phyloP scores from a whole-genome alignment of 2,888 invertebrate genomes.

The Parnassius mnemosyne region DNA sequence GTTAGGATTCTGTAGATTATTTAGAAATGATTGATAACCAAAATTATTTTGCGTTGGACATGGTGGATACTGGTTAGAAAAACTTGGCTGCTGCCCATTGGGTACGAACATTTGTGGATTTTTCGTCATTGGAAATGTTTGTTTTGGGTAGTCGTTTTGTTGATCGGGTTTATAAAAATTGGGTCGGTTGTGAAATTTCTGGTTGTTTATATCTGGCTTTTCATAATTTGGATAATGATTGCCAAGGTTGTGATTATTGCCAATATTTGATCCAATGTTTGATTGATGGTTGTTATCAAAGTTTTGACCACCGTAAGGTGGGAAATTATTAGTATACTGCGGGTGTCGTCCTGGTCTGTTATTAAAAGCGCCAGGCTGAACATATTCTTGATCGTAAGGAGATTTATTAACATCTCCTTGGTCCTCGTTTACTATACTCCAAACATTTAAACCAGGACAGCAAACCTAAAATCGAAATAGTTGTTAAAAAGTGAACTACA shows the following conservation, averaged over 20 bases:
- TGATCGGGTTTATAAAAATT: background rate
- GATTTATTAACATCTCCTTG: background rate
- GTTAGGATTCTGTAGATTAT: conserved; percentile 1
- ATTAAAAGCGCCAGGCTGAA: background rate
- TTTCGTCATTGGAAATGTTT: conserved; percentile 1
- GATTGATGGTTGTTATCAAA: background rate
- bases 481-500: no score
- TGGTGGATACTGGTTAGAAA: conserved; percentile 5
- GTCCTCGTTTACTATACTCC: conserved; percentile 8
- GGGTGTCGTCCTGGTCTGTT: background rate
- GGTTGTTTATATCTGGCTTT: background rate
- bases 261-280: background rate
- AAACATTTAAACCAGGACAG: conserved; percentile 14
- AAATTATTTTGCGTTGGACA: background rate
- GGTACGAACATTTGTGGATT: conserved; percentile 1
- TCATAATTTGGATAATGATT: conserved; percentile 6
- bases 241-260: background rate
- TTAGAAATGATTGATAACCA: background rate
- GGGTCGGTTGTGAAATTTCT: conserved; percentile 2
- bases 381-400: background rate
- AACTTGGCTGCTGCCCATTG: background rate
- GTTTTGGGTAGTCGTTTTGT: conserved; percentile 1
- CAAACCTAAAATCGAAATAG: conserved; percentile 13
- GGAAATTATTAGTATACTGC: background rate
- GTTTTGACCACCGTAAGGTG: background rate